A percentile compares a stretch with the other conserved stretches of the same genome.
These are phyloP conservation scores for Archips xylosteana DNA, from an alignment of 2,888 invertebrate species.

Conservation along the genomic window DNA sequence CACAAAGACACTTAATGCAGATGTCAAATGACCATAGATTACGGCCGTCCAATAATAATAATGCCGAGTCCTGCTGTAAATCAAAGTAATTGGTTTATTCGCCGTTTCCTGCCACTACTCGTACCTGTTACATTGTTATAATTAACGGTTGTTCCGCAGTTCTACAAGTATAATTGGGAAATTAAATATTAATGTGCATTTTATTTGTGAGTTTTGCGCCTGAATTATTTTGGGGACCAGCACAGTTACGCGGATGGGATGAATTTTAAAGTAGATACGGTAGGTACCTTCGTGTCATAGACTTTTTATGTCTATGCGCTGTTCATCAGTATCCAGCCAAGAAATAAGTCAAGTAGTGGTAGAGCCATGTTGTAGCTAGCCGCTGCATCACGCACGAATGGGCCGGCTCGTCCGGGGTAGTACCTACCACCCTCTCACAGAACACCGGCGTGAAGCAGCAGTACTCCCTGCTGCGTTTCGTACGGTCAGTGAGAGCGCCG, in stretches of 20 bases:
- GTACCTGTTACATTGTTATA: constrained; percentile 17
- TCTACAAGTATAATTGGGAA: constrained; percentile 4
- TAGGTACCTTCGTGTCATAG: too few species aligned
- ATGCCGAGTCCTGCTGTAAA: constrained; percentile 22
- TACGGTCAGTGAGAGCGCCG: too few species aligned
- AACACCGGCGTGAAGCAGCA: too few species aligned
- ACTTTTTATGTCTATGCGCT: too few species aligned
- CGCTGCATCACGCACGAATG: too few species aligned
- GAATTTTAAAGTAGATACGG: too few species aligned
- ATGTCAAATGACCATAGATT: constrained; percentile 39
- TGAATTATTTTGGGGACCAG: not conserved
- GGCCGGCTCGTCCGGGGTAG: too few species aligned
- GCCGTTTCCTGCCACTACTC: constrained; percentile 20
- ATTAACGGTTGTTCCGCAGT: constrained; percentile 2
- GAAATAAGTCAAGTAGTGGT: too few species aligned
- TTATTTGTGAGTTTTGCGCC: not conserved
- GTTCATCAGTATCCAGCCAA: too few species aligned
- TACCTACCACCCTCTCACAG: too few species aligned
- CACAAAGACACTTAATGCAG: constrained; percentile 26
- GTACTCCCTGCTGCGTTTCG: too few species aligned
- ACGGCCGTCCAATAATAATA: constrained; percentile 32
- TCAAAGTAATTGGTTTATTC: constrained; percentile 31
- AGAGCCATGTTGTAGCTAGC: too few species aligned
- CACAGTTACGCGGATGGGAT: not conserved
- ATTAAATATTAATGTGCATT: constrained; percentile 6